A percentile compares a stretch with the other conserved stretches of the same genome.
Conservation (phyloP, 2,797 vertebrate species). For the Anabacerthia variegaticeps region DNA sequence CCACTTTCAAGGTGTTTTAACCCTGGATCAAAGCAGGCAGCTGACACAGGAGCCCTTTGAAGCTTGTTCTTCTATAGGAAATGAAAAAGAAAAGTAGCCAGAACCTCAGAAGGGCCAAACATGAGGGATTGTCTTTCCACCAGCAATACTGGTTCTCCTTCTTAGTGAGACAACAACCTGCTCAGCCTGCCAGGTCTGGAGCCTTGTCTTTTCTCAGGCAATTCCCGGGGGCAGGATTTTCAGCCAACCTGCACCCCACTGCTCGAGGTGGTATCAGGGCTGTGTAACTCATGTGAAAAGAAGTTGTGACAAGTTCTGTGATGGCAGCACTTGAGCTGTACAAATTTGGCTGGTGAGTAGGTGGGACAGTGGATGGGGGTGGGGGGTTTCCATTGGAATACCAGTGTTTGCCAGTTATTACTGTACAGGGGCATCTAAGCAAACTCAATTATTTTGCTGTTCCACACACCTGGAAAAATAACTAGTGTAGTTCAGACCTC, state of each 20-base stretch:
- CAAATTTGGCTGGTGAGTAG: not conserved
- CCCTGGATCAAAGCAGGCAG: not conserved
- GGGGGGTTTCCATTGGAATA: not conserved
- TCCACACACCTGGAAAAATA: not conserved
- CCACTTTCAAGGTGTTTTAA: not conserved
- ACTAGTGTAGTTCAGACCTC: not conserved
- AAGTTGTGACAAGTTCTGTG: not conserved
- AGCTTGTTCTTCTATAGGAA: not conserved
- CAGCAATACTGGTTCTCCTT: not conserved
- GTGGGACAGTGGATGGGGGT: not conserved
- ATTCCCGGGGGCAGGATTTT: not conserved
- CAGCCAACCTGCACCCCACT: not conserved
- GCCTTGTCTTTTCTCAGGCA: not conserved
- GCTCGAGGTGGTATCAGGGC: rapidly evolving
- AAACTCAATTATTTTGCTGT: not conserved
- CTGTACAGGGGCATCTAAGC: not conserved
- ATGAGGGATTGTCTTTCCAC: not conserved
- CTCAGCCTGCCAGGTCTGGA: not conserved
- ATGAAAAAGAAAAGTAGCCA: not conserved
- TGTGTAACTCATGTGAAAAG: not conserved
- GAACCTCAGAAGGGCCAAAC: not conserved
- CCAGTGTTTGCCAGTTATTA: not conserved
- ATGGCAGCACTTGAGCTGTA: not conserved
- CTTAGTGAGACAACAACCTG: not conserved
- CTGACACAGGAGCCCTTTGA: not conserved